Evolutionary conservation across 2,888 invertebrate species (phyloP), one percentile per base, ranked within the genome.

Genomic region (Orchesellides sinensis): DNA sequence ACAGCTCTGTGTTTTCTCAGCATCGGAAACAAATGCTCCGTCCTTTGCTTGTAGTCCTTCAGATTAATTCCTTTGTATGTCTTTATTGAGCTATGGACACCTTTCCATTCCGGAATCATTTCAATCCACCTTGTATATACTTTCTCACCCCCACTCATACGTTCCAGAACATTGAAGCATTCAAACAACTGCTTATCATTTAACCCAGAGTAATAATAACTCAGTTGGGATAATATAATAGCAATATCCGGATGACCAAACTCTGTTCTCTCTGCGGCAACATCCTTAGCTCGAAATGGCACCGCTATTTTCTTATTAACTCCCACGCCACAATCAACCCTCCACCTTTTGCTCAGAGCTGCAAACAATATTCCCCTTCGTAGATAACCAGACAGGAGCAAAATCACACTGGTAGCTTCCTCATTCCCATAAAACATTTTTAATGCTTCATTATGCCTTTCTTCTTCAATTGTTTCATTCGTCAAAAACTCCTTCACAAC

Each of bases 171-270:
- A 1, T 54, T 59, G 19, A 86, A 82, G n/a, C 72, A 66, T 32
- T 85, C 45, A 10, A 35, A 6, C 0, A 86, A 23, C 32, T 85
- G 83, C 3, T 63, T 66, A n/a, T 86, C 85, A 12, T 14, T 61
- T 10, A 86, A 29, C 8, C 86, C 86, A 21, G 78, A 73, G 52
- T 86, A 84, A 77, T 85, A 85, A 63, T 86, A 86, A n/a, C 81
- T 77, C 10, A 86, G 65, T n/a, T 85, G 80, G 1, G 86, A 85
- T 0, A 86, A 35, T 27, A 84, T 35, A 8, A 86, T 83, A 0
- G 83, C 87, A 10, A 87, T 47, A 52, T 87, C 87, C 0, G 85
- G 83, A 59, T 86, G 86, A 17, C 87, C 87, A 68, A 85, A 87
- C 70, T 87, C 86, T 0, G 87, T 86, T 17, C 85, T 49, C 54